Base-by-base conservation (phyloP, 2,113 vertebrate genomes). In the Daboia siamensis region DNA sequence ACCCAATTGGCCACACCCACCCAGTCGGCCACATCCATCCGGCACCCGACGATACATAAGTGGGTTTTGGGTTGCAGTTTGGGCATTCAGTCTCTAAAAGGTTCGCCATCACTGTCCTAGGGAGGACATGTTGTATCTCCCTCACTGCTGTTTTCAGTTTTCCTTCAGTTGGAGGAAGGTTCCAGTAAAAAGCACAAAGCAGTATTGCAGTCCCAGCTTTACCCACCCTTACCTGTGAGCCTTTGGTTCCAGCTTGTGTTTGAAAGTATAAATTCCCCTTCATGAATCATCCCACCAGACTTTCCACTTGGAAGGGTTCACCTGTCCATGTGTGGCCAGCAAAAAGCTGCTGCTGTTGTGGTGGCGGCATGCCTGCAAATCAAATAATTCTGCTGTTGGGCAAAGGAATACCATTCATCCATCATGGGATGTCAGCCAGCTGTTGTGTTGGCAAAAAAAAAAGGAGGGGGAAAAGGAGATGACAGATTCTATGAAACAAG, bases 381-480 rank as follows among this genome's bases (percentile, higher is more conserved):
- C 69, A 59, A 57, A 33, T 88, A 24, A n/a, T 56, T 84, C 61
- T 84, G 51, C 39, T 51, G 29, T 59, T 92, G 87, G 74, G 69
- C 74, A 59, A 89, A 84, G 44, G 44, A 61, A 39, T 52, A 23
- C 44, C 12, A 59, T 59, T 57, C 88, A 89, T 90, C 69, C 91
- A 89, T 86, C 91, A 92, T 15, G 7, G 46, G 44, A 33, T 89
- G 91, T 89, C 88, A 61, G 29, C 55, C 87, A 92, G 55, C 87
- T 92, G 91, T 88, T 90, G 21, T 39, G 55, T 61, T 92, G 91
- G 69, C 91, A 92, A 52, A 46, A 59, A 85, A 85, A n/a, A 55
- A n/a, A 39, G 15, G 26, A 20, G 3, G 11, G 5, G 29, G 10
- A 8, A 39, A 33, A 85, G 13, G 11, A 21, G 39, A 9, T 89